Evolutionary conservation across 2,797 vertebrate genomes (phyloP).

Genomic region (Moxostoma hubbsi): DNA sequence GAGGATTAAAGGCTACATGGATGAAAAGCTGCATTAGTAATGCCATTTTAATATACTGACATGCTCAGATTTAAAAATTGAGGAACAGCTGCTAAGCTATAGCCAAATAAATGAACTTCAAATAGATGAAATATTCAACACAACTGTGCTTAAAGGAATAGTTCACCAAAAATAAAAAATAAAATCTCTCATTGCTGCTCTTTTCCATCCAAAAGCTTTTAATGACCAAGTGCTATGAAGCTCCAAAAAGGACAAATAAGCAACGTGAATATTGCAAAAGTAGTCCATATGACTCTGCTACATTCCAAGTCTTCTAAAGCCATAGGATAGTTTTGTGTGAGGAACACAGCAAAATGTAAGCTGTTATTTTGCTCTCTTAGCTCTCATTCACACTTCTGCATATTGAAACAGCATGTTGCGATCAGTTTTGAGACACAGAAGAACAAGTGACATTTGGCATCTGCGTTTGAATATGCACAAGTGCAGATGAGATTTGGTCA

Average conservation of each 20-base stretch:
- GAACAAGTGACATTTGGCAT: not conserved
- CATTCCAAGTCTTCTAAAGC: too few species aligned
- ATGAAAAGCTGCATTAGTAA: conserved; percentile 39
- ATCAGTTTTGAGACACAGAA: not conserved
- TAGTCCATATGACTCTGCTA: too few species aligned
- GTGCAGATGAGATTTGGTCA: not conserved
- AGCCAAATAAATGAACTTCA: conserved; percentile 3
- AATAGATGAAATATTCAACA: not conserved
- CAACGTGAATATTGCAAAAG: too few species aligned
- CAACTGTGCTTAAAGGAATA: not conserved
- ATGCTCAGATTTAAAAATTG: conserved; percentile 18
- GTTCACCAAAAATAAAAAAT: not conserved
- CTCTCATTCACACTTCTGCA: not conserved
- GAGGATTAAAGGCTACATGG: conserved; percentile 38
- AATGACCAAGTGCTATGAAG: too few species aligned
- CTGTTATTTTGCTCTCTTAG: not conserved
- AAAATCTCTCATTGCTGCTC: not conserved
- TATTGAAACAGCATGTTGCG: not conserved
- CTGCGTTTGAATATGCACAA: not conserved
- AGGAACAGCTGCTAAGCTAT: conserved; percentile 13
- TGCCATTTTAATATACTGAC: conserved; percentile 33
- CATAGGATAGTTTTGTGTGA: too few species aligned
- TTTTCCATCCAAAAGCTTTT: not conserved
- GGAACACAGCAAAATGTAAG: too few species aligned
- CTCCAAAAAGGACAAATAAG: too few species aligned